Evolutionary conservation across 2,888 invertebrate genomes (phyloP).

Genomic region (Conistra vaccinii): DNA sequence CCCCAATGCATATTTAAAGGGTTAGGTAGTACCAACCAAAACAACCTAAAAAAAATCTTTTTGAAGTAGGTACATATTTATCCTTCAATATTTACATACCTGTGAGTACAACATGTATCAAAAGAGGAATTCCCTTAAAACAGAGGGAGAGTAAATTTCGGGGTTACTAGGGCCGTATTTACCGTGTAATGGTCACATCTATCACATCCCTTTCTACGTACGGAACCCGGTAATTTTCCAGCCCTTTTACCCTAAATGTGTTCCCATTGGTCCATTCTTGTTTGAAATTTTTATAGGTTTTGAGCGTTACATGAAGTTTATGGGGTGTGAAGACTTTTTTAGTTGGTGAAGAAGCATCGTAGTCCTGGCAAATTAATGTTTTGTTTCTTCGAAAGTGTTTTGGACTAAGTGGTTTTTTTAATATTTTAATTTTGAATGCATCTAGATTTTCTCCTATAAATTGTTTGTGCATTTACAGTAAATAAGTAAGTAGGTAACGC

Average conservation of each 20-base stretch:
- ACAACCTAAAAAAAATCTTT: conserved; percentile 37
- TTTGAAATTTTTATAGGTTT: conserved; percentile 42
- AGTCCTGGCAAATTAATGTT: neutral
- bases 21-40: neutral
- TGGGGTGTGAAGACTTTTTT: neutral
- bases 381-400: neutral
- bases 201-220: conserved; percentile 57
- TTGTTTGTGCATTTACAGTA: neutral
- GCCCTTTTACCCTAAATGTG: conserved; percentile 45
- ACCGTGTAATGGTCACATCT: conserved; percentile 65
- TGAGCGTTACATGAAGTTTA: conserved; percentile 3
- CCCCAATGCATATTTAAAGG: conserved; percentile 19
- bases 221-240: conserved; percentile 54
- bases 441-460: neutral
- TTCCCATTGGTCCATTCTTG: conserved; percentile 35
- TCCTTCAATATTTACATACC: conserved; percentile 51
- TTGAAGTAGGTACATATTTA: conserved; percentile 40
- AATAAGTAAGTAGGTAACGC: neutral
- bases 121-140: conserved; percentile 51
- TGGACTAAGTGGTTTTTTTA: neutral
- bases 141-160: conserved; percentile 54
- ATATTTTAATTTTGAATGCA: neutral
- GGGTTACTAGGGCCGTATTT: conserved; percentile 55
- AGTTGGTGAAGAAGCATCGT: neutral
- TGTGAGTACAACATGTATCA: conserved; percentile 38